Evolutionary conservation across 2,888 invertebrate species (phyloP).

Genomic region (Carterocephalus palaemon): DNA sequence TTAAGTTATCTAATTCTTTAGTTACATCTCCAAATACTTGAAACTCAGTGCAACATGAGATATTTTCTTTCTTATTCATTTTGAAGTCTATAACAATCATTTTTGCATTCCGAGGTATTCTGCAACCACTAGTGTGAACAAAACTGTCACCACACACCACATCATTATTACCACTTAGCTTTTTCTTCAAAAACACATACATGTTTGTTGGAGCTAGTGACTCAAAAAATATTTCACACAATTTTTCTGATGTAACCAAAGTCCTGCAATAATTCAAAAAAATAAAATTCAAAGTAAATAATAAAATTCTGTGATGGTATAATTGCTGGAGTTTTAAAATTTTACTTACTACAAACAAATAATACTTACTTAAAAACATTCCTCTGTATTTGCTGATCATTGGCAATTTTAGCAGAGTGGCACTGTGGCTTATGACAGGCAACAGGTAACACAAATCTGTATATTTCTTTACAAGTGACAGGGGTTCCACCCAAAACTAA

Average conservation of each 20-base stretch:
- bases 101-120: slow-evolving; percentile 59
- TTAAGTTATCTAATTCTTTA: slow-evolving; percentile 38
- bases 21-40: slow-evolving; percentile 61
- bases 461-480: slow-evolving; percentile 64
- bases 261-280: slow-evolving; percentile 70
- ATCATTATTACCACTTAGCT: slow-evolving; percentile 37
- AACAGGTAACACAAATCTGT: slow-evolving; percentile 58
- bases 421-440: slow-evolving; percentile 65
- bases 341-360: background rate
- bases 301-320: too few species aligned
- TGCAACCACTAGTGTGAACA: slow-evolving; percentile 52
- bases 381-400: slow-evolving; percentile 62
- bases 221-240: slow-evolving; percentile 62
- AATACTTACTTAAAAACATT: slow-evolving; percentile 61
- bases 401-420: slow-evolving; percentile 57
- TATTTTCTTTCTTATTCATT: slow-evolving; percentile 41
- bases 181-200: slow-evolving; percentile 71
- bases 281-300: slow-evolving; percentile 17
- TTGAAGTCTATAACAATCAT: slow-evolving; percentile 60
- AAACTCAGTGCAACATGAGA: slow-evolving; percentile 63
- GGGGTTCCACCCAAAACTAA: slow-evolving; percentile 63
- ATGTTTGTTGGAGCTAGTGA: slow-evolving; percentile 67
- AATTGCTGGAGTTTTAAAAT: too few species aligned
- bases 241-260: slow-evolving; percentile 65
- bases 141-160: slow-evolving; percentile 57